phyloP scores from a whole-genome alignment of 2,113 vertebrate species.

The Cyphomyrus plagiostoma region DNA sequence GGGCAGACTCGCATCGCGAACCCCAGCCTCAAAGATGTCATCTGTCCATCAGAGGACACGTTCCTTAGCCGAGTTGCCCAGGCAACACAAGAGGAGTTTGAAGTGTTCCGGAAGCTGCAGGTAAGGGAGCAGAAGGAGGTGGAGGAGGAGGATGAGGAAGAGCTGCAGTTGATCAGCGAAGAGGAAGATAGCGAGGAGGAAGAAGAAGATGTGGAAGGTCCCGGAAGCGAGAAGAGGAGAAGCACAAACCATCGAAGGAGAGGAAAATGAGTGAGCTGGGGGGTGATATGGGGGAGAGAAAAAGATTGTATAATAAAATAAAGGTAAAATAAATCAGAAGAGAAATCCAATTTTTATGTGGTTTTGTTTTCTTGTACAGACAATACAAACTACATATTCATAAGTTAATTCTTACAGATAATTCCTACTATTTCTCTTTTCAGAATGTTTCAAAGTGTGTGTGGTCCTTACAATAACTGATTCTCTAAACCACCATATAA shows the following conservation, averaged over 20 bases:
- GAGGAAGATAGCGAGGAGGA: slow-evolving; percentile 23
- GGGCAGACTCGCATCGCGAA: slow-evolving; percentile 71
- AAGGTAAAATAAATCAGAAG: not conserved
- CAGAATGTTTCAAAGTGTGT: not conserved
- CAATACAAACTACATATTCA: not conserved
- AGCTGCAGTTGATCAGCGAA: not conserved
- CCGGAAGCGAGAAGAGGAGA: slow-evolving; percentile 16
- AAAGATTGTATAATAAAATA: not conserved
- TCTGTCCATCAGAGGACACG: slow-evolving; percentile 53
- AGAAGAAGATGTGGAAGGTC: slow-evolving; percentile 2
- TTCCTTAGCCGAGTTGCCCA: slow-evolving; percentile 65
- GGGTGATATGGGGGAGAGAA: not conserved
- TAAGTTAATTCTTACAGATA: not conserved
- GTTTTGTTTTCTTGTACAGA: not conserved
- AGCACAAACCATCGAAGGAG: slow-evolving; percentile 45
- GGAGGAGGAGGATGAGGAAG: slow-evolving; percentile 17
- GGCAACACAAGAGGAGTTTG: slow-evolving; percentile 70
- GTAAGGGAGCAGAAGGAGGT: slow-evolving; percentile 65
- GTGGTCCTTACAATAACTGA: not conserved
- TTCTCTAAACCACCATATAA: not conserved
- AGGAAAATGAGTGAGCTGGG: slow-evolving; percentile 19
- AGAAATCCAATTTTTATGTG: not conserved
- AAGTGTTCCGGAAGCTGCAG: slow-evolving; percentile 75
- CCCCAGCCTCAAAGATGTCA: slow-evolving; percentile 68
- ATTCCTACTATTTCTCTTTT: not conserved